Evolutionary conservation across 1,140 invertebrate species (phyloP).

Genomic region (Metopolophium dirhodum): DNA sequence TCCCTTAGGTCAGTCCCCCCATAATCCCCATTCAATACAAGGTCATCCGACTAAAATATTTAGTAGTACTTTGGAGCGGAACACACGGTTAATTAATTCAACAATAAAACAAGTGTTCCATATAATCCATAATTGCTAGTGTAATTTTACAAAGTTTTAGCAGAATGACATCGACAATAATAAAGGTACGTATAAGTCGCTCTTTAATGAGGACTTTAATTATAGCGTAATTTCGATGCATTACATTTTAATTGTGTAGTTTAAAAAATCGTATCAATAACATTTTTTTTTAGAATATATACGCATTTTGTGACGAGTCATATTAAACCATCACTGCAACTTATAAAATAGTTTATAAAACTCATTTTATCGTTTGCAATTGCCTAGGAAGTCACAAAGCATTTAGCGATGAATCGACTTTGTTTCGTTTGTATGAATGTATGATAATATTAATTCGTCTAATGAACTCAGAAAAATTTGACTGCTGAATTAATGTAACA

Average conservation of each 20-base stretch:
- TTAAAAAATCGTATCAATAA: slow-evolving; percentile 13
- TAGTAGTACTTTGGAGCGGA: background rate
- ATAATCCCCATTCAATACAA: background rate
- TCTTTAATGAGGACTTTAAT: background rate
- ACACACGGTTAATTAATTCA: background rate
- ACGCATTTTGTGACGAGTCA: background rate
- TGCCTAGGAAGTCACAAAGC: background rate
- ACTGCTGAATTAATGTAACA: background rate
- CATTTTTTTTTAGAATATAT: background rate
- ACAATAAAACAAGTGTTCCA: background rate
- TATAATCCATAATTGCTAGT: slow-evolving; percentile 6
- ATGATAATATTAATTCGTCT: too few species aligned
- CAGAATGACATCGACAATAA: background rate
- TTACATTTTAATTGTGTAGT: slow-evolving; percentile 3
- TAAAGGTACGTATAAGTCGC: background rate
- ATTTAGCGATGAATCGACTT: background rate
- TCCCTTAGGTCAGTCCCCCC: background rate
- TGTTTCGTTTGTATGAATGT: background rate
- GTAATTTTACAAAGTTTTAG: background rate
- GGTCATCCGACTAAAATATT: background rate
- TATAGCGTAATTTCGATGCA: background rate
- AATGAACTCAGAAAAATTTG: background rate
- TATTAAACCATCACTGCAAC: background rate
- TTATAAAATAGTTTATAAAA: background rate
- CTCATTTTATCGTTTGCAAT: background rate